phyloP scores from a whole-genome alignment of 37 sponge, comb jelly and placozoan species.

The Halichondria panicea region DNA sequence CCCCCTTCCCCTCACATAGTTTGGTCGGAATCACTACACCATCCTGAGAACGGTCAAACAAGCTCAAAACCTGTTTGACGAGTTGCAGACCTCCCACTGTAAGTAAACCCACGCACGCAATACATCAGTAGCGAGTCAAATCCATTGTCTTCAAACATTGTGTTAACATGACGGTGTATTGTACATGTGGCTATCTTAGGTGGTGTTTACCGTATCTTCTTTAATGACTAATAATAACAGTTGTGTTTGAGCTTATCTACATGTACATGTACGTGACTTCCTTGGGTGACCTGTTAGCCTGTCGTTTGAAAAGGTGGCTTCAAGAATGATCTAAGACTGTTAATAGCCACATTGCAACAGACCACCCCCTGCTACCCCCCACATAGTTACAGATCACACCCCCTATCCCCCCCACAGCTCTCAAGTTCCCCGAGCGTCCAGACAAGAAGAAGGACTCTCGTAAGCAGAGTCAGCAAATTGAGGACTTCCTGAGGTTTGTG shows the following conservation, averaged over 20 bases:
- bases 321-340: too few relatives aligned
- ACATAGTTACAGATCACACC: neutral
- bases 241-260: too few relatives aligned
- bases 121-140: too few relatives aligned
- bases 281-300: too few relatives aligned
- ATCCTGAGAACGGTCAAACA: constrained; percentile 26
- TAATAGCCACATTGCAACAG: too few relatives aligned
- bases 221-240: too few relatives aligned
- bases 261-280: too few relatives aligned
- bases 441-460: constrained; percentile 11
- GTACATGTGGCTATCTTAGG: too few relatives aligned
- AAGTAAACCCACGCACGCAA: neutral
- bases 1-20: constrained; percentile 27
- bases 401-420: neutral
- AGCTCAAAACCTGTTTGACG: constrained; percentile 18
- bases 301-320: too few relatives aligned
- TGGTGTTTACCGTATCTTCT: too few relatives aligned
- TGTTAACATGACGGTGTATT: too few relatives aligned
- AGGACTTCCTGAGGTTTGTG: constrained; percentile 12
- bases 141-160: too few relatives aligned
- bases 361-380: constrained; percentile 1
- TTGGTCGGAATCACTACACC: constrained; percentile 28
- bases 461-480: constrained; percentile 19
- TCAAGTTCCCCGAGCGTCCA: constrained; percentile 2
- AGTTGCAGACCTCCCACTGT: neutral